phyloP scores from a whole-genome alignment of 2,797 vertebrate genomes.

The Philypnodon macrostomus region DNA sequence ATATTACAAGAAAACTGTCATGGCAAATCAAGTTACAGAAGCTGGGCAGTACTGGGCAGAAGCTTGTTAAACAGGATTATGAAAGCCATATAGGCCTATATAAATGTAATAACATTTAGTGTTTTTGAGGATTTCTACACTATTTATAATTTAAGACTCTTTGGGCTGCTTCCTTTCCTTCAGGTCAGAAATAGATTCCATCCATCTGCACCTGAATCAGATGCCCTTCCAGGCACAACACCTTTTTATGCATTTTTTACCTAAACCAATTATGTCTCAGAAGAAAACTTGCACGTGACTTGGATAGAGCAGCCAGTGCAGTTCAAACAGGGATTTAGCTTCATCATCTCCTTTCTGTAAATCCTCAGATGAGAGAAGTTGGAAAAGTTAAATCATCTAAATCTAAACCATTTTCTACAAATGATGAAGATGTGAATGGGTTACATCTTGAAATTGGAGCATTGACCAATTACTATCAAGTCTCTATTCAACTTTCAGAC shows the following conservation, averaged over 20 bases:
- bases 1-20: conserved; percentile 5
- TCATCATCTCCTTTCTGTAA: conserved; percentile 23
- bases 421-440: not conserved
- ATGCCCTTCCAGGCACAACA: too few relatives aligned
- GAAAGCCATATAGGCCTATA: too few relatives aligned
- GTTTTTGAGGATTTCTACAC: not conserved
- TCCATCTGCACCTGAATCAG: too few relatives aligned
- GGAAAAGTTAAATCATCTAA: conserved; percentile 23
- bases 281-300: conserved; percentile 9
- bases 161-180: too few relatives aligned
- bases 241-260: too few relatives aligned
- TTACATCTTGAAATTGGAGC: too few relatives aligned
- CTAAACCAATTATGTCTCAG: not conserved
- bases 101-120: too few relatives aligned
- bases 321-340: conserved; percentile 19
- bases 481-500: conserved; percentile 2
- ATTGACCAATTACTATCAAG: conserved; percentile 6
- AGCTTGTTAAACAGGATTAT: not conserved
- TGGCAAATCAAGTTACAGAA: not conserved
- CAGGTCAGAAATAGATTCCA: too few relatives aligned
- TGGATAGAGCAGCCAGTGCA: conserved; percentile 6
- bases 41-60: not conserved
- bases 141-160: too few relatives aligned
- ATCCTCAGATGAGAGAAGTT: conserved; percentile 16
- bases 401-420: conserved; percentile 13